These are phyloP conservation scores for Phlogophora meticulosa DNA, from an alignment of 2,888 invertebrate species.

Conservation along the genomic window DNA sequence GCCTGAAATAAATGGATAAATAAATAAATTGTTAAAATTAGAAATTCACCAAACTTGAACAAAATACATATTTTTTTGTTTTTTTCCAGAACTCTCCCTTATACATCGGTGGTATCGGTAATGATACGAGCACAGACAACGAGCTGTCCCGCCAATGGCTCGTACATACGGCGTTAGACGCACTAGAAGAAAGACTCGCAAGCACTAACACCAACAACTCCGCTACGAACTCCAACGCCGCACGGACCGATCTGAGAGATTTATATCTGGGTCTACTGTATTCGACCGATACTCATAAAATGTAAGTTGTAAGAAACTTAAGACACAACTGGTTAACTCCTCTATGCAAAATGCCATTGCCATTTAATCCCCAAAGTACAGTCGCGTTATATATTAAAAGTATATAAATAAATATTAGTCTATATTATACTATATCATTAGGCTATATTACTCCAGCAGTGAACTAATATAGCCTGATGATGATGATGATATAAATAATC, in stretches of 20 bases:
- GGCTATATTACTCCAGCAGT: too few relatives aligned
- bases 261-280: constrained; percentile 97
- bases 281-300: constrained; percentile 98
- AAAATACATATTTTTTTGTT: not conserved
- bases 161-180: constrained; percentile 97
- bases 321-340: too few relatives aligned
- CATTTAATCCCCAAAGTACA: too few relatives aligned
- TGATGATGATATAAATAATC: too few relatives aligned
- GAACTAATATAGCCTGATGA: not conserved
- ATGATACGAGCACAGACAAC: constrained; percentile 93
- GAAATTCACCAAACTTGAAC: not conserved
- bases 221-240: constrained; percentile 90
- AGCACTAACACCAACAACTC: constrained; percentile 83
- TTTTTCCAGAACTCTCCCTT: constrained; percentile 96
- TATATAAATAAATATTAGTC: too few relatives aligned
- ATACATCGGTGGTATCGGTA: constrained; percentile 92
- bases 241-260: constrained; percentile 95
- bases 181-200: constrained; percentile 96
- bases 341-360: too few relatives aligned
- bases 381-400: too few relatives aligned
- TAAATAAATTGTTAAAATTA: not conserved
- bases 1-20: too few relatives aligned
- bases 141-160: constrained; percentile 98
- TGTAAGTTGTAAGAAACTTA: constrained; percentile 93
- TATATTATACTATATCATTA: too few relatives aligned